Percentiles rank a stretch among this genome's conserved stretches.
Evolutionary conservation across 2,888 invertebrate species (phyloP).

Genomic region (Drosophila percnosoma): DNA sequence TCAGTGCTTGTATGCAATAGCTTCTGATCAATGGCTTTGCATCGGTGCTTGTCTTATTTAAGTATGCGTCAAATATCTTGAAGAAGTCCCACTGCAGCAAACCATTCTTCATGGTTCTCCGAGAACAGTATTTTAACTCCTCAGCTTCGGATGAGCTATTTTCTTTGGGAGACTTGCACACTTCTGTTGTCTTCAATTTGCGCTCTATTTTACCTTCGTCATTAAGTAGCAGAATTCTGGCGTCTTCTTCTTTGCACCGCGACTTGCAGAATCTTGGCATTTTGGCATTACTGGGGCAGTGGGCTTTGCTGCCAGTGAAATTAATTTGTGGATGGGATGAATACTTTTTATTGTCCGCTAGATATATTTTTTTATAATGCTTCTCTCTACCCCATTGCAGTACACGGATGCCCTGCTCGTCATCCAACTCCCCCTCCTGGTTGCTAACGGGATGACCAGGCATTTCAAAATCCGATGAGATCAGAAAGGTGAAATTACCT

Average conservation of each 20-base stretch:
- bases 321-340: neutral
- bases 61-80: constrained; percentile 36
- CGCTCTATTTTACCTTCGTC: neutral
- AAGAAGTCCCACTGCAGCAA: constrained; percentile 41
- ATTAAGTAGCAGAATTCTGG: constrained; percentile 10
- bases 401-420: constrained; percentile 9
- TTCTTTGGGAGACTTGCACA: neutral
- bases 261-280: neutral
- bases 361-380: neutral
- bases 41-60: constrained; percentile 11
- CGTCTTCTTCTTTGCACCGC: neutral
- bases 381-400: constrained; percentile 2
- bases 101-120: constrained; percentile 11
- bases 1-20: constrained; percentile 43
- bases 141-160: neutral
- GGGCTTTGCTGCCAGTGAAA: neutral
- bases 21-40: constrained; percentile 26
- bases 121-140: constrained; percentile 7
- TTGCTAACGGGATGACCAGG: neutral
- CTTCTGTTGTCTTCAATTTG: neutral
- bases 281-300: constrained; percentile 1
- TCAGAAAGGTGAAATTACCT: constrained; percentile 29
- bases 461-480: neutral
- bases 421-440: neutral
- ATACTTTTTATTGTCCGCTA: neutral